Conservation (phyloP, 2,797 vertebrate species). For the Okamejei kenojei region DNA sequence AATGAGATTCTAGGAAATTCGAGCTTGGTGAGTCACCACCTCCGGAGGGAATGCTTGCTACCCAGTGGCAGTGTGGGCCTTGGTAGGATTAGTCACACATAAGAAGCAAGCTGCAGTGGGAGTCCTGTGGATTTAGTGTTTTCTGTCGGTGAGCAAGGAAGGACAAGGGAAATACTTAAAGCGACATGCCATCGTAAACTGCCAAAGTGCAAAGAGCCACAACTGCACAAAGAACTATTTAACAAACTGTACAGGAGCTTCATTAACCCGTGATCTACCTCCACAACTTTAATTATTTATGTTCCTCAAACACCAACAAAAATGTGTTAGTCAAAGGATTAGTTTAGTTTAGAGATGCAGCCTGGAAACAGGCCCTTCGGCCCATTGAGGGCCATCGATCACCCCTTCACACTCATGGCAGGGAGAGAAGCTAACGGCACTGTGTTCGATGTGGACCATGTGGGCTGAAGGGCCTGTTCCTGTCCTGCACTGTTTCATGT, state of each 20-base stretch:
- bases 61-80: background rate
- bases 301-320: background rate
- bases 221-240: background rate
- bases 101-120: background rate
- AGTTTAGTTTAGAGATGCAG: too few species aligned
- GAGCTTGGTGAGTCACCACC: background rate
- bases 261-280: background rate
- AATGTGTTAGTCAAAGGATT: background rate
- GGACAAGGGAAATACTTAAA: constrained; percentile 1
- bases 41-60: background rate
- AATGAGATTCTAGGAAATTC: constrained; percentile 15
- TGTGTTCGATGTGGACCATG: too few species aligned
- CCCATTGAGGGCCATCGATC: too few species aligned
- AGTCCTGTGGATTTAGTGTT: background rate
- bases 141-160: background rate
- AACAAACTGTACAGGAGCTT: background rate
- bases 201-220: background rate
- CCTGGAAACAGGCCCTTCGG: too few species aligned
- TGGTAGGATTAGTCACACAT: background rate
- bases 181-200: background rate
- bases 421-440: too few species aligned
- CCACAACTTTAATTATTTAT: background rate
- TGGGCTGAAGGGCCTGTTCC: too few species aligned
- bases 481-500: too few species aligned
- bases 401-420: too few species aligned